Evolutionary conservation across 2,888 invertebrate species (phyloP).

Genomic region (Crocallis elinguaria): DNA sequence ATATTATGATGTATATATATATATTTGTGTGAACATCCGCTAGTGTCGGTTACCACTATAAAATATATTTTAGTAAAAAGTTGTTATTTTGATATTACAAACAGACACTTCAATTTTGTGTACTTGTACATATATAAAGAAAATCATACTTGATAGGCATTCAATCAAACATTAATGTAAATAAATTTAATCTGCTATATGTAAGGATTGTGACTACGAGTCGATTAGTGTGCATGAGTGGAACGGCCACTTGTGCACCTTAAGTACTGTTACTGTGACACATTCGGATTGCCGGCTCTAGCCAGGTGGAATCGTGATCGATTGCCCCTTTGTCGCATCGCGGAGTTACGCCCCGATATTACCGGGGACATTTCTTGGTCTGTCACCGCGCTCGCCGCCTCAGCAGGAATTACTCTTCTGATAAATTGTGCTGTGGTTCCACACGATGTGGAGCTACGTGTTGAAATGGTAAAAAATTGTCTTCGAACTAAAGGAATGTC

Average conservation of each 20-base stretch:
- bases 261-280: slow-evolving; percentile 1
- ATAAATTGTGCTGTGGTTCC: slow-evolving; percentile 59
- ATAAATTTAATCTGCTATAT: too few species aligned
- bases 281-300: slow-evolving; percentile 64
- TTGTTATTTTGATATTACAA: too few species aligned
- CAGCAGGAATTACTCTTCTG: slow-evolving; percentile 59
- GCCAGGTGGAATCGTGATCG: slow-evolving; percentile 76
- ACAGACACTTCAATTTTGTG: too few species aligned
- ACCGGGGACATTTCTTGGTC: slow-evolving; percentile 66
- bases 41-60: too few species aligned
- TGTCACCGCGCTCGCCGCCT: slow-evolving; percentile 63
- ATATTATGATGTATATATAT: too few species aligned
- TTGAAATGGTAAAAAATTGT: slow-evolving; percentile 27
- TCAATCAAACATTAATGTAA: too few species aligned
- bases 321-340: slow-evolving; percentile 73
- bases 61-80: too few species aligned
- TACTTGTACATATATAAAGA: too few species aligned
- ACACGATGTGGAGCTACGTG: slow-evolving; percentile 45
- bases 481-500: slow-evolving; percentile 1
- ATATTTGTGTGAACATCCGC: too few species aligned
- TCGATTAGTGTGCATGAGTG: background rate
- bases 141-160: too few species aligned
- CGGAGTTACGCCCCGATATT: slow-evolving; percentile 57
- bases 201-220: too few species aligned
- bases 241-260: background rate